Evolutionary conservation across 2,797 vertebrate genomes (phyloP).

Genomic region (Rhinichthys osculus): DNA sequence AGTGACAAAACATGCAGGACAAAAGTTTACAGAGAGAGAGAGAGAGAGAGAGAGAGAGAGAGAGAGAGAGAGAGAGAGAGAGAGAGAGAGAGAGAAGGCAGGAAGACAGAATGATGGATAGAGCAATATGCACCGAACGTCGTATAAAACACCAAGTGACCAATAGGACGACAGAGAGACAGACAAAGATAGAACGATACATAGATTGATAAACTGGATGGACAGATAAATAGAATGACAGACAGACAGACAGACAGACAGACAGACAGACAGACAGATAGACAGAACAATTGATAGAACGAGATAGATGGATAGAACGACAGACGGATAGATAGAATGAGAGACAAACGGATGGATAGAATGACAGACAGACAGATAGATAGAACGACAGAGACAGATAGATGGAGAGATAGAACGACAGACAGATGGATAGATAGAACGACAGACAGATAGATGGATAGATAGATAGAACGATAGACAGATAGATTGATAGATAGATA

Average conservation of each 20-base stretch:
- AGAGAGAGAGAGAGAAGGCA: constrained; percentile 64
- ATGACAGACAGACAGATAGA: not conserved
- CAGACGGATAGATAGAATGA: fast-evolving
- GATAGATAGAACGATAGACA: not conserved
- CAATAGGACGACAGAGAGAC: not conserved
- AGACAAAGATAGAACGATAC: not conserved
- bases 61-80: constrained; percentile 60
- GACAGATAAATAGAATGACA: not conserved
- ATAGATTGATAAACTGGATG: not conserved
- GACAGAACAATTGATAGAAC: too few relatives aligned
- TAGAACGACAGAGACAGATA: too few relatives aligned
- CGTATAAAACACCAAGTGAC: too few relatives aligned
- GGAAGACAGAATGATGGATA: not conserved
- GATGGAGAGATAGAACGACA: not conserved
- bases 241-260: not conserved
- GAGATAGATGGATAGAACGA: not conserved
- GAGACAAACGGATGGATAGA: not conserved
- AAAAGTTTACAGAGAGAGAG: constrained; percentile 56
- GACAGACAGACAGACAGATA: not conserved
- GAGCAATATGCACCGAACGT: not conserved
- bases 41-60: constrained; percentile 70
- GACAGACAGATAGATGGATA: not conserved
- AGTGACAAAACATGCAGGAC: constrained; percentile 26
- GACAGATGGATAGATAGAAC: not conserved
- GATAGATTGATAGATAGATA: not conserved